These are phyloP conservation scores for Lindbergichthys nudifrons DNA, from an alignment of 2,797 vertebrate species.

Conservation along the genomic window DNA sequence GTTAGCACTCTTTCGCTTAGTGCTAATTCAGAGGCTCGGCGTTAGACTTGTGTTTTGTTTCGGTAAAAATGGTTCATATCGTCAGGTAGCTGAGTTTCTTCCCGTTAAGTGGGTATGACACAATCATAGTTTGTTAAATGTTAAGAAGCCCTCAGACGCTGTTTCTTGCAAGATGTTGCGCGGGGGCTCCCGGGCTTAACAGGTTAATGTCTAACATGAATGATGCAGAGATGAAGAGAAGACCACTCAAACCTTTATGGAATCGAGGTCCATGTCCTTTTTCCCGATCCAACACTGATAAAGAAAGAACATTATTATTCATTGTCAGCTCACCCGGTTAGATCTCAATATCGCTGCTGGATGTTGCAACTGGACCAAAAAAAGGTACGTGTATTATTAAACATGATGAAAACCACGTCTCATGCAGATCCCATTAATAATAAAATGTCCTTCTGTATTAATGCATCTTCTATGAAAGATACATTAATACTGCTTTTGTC, in stretches of 20 bases:
- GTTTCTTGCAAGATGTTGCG: too few relatives aligned
- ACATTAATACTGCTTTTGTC: conserved; percentile 77
- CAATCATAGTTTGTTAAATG: too few relatives aligned
- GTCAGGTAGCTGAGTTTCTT: too few relatives aligned
- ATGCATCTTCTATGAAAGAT: conserved; percentile 77
- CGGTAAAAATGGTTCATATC: too few relatives aligned
- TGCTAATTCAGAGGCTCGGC: too few relatives aligned
- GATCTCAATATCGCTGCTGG: conserved; percentile 60
- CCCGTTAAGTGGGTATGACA: too few relatives aligned
- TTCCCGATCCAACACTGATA: conserved; percentile 85
- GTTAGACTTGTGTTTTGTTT: too few relatives aligned
- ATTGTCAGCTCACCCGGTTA: conserved; percentile 53
- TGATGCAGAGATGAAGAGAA: conserved; percentile 39
- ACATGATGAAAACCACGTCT: conserved; percentile 71
- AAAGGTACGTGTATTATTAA: conserved; percentile 79
- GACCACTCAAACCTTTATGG: conserved; percentile 88
- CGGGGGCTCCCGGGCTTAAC: too few relatives aligned
- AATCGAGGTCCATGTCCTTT: conserved; percentile 81
- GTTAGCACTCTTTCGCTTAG: too few relatives aligned
- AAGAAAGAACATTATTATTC: conserved; percentile 76
- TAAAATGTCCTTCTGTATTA: conserved; percentile 78
- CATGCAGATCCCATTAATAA: conserved; percentile 77
- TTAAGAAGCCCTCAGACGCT: too few relatives aligned
- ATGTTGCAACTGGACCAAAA: conserved; percentile 59
- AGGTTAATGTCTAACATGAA: conserved; percentile 22